These are phyloP conservation scores for Tinamus guttatus DNA, from an alignment of 2,113 vertebrate species.

Conservation along the genomic window DNA sequence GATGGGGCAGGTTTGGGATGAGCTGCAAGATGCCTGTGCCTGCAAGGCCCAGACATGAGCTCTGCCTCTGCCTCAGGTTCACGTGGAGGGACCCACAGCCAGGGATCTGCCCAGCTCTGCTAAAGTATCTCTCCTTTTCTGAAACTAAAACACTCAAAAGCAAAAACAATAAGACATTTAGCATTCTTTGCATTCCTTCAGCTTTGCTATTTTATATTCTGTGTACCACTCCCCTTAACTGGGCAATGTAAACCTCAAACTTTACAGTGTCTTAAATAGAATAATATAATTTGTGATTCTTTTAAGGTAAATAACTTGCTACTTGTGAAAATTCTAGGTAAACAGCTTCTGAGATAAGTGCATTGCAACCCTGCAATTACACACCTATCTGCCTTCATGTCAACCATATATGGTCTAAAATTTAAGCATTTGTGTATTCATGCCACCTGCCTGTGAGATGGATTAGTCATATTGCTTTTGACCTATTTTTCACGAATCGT, in stretches of 20 bases:
- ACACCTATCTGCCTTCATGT: slow-evolving; percentile 19
- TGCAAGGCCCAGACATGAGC: neutral
- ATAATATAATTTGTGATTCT: neutral
- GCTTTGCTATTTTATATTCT: neutral
- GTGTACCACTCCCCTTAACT: neutral
- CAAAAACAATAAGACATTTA: neutral
- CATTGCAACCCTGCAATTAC: neutral
- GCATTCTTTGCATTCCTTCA: neutral
- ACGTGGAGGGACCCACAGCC: neutral
- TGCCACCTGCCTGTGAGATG: slow-evolving; percentile 29
- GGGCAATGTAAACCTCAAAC: neutral
- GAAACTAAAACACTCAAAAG: neutral
- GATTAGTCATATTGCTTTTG: slow-evolving; percentile 60
- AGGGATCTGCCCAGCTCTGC: neutral
- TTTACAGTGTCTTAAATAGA: neutral
- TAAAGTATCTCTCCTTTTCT: neutral
- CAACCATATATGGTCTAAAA: neutral
- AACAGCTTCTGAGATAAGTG: neutral
- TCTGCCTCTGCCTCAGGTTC: neutral
- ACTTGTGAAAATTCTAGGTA: slow-evolving; percentile 11
- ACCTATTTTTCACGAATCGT: slow-evolving; percentile 42
- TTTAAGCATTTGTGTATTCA: slow-evolving; percentile 27
- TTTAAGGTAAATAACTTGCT: neutral
- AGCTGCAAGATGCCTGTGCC: neutral
- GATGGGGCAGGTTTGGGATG: neutral